Evolutionary conservation across 2,797 vertebrate genomes (phyloP).

Genomic region (Tragelaphus eurycerus): DNA sequence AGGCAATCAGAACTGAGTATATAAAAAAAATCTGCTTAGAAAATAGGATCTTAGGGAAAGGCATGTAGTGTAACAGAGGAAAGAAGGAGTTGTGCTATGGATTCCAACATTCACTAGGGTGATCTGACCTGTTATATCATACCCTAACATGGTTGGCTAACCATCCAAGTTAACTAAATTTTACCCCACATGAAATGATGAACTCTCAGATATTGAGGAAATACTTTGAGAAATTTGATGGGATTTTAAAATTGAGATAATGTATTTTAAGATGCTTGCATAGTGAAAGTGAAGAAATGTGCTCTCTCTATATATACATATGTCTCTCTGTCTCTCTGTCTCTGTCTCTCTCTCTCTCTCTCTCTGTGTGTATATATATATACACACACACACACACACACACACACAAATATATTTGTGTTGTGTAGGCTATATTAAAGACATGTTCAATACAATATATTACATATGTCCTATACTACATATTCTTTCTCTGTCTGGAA

Average conservation of each 20-base stretch:
- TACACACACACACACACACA: background rate
- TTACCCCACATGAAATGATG: background rate
- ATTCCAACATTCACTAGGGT: background rate
- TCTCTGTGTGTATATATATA: background rate
- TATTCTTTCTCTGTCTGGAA: background rate
- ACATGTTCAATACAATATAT: background rate
- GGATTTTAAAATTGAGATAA: constrained; percentile 42
- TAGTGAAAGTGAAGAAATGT: background rate
- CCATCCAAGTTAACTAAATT: background rate
- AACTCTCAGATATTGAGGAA: background rate
- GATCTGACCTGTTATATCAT: background rate
- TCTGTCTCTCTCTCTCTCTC: background rate
- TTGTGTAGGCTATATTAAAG: background rate
- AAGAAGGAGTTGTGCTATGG: background rate
- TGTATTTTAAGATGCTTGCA: background rate
- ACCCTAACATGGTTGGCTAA: background rate
- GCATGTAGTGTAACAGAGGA: background rate
- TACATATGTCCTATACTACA: background rate
- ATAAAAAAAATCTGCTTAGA: background rate
- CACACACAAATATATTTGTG: fast-evolving
- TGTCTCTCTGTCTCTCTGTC: background rate
- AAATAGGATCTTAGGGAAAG: background rate
- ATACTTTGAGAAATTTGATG: background rate
- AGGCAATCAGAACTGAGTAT: constrained; percentile 86
- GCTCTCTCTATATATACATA: background rate